Evolutionary conservation across 2,113 vertebrate species (phyloP), one percentile per base, ranked within the genome.

Genomic region (Micromys minutus): DNA sequence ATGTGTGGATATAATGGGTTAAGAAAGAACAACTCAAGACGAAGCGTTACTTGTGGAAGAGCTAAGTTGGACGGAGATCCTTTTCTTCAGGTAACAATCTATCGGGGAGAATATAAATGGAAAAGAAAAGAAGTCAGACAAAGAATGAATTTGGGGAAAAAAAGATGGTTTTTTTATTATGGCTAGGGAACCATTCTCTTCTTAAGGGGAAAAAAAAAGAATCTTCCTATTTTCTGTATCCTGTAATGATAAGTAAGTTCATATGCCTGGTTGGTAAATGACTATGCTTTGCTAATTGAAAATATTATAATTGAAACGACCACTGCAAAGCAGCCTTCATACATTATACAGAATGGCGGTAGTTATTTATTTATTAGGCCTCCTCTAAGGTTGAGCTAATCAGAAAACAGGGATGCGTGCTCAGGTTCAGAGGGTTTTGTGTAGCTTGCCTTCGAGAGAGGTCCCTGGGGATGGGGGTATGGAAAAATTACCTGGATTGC

Each of bases 341-440:
- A 71, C 67, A 95, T 96, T 97, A 97, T 96, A 90, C 57, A 95
- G 8, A n/a, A 95, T 95, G 65, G 75, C 81, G 67, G n/a, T 91
- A 69, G 72, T 97, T 96, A 97, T 96, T 98, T 97, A 97, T 97
- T 95, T 94, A 96, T 97, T 95, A 96, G 93, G 61, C 45, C 63
- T 77, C 65, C 67, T 92, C 42, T 94, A 83, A 52, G 34, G 52
- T 92, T n/a, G 71, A 52, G 34, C 89, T 93, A 80, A 91, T 90
- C 84, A 92, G 94, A 74, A 91, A 93, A 81, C 47, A 67, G 74
- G 34, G 34, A 90, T 59, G 76, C 45, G 21, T 91, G 75, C 89
- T 80, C 87, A 91, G 91, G 59, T 87, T 89, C 0, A 65, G 91
- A 91, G 81, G 85, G 72, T 92, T 93, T 95, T 94, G 85, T 90